Conservation (phyloP, 2,113 vertebrate species). For the Aegypius monachus region DNA sequence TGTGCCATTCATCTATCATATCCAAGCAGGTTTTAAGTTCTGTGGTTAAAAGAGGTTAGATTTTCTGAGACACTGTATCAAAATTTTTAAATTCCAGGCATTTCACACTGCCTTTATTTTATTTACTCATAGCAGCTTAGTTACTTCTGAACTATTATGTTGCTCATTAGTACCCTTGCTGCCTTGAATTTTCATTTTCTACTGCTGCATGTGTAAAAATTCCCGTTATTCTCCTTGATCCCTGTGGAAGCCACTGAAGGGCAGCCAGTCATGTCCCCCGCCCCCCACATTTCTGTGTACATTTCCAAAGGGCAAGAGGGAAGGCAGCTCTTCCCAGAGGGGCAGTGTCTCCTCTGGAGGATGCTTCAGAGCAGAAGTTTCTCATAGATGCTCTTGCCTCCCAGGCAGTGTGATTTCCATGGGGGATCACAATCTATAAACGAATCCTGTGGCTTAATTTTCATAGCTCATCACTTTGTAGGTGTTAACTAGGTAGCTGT, state of each 20-base stretch:
- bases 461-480: rapidly evolving
- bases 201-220: not conserved
- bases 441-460: not conserved
- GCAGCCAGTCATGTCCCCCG: not conserved
- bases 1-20: not conserved
- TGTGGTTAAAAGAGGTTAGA: not conserved
- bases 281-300: not conserved
- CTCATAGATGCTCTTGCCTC: not conserved
- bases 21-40: not conserved
- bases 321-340: not conserved
- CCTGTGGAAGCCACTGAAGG: not conserved
- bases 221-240: not conserved
- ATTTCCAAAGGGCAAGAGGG: not conserved
- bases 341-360: not conserved
- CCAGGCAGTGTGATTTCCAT: not conserved
- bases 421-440: not conserved
- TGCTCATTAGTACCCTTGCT: not conserved
- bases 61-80: not conserved
- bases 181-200: not conserved
- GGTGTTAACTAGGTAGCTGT: not conserved
- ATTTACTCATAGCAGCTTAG: not conserved
- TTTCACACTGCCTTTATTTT: not conserved
- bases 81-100: not conserved
- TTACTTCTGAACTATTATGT: not conserved
- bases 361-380: not conserved